Base-by-base conservation (phyloP, 2,888 invertebrate species). In the Chalcosyrphus nemorum region DNA sequence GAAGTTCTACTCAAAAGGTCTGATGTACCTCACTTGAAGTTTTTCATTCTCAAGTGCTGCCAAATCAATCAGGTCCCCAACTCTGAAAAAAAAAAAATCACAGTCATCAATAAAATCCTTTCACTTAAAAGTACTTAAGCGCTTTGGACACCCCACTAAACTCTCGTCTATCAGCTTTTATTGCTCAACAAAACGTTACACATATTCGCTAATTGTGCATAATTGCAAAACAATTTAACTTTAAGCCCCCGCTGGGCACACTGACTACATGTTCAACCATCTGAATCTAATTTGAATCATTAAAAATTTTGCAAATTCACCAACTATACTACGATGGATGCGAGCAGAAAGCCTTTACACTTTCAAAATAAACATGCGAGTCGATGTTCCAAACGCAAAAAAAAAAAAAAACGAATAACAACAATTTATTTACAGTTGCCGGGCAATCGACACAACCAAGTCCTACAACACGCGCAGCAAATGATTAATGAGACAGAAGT, bases 401-500 rank as follows among this genome's bases (percentile, higher is more conserved):
- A 38, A 13, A 38, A 38, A 35, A 78, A 78, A 78, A n/a, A n/a
- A n/a, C n/a, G n/a, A n/a, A n/a, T n/a, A n/a, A n/a, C n/a, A n/a
- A 54, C 52, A 66, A 80, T 72, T 66, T 80, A 80, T 80, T 80
- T 66, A 74, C 80, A 80, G 43, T 80, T 80, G 80, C 65, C 57
- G 43, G n/a, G 19, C 56, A 47, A 47, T 57, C 56, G 56, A 70
- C 61, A 78, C 71, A 78, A 65, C 35, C 35, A 50, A 7, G 9
- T 47, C 45, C 29, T 27, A 27, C 68, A 21, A 13, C 6, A 41
- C 27, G n/a, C 57, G 57, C 57, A 41, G 7, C 66, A 61, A 70
- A 70, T 81, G 75, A 81, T 75, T 75, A 81, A 75, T 75, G 75
- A 75, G 68, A 75, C 81, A 81, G 75, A 75, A 75, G 50, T 66